Conservation (phyloP, 2,888 invertebrate genomes). For the Pachycephus smyrnensis region DNA sequence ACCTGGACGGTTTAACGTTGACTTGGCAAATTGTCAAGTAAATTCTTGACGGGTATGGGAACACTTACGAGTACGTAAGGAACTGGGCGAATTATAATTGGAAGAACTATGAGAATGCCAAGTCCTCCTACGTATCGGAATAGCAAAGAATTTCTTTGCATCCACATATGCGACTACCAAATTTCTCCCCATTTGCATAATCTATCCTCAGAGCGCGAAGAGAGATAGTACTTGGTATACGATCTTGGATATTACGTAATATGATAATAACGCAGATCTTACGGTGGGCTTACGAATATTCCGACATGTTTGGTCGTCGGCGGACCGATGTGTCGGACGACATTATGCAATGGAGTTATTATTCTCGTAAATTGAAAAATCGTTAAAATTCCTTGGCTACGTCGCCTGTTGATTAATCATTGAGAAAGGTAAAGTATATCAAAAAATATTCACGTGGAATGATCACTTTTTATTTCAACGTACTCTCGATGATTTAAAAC, state of each 20-base stretch:
- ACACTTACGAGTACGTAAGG: background rate
- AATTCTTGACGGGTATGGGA: background rate
- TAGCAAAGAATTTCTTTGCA: slow-evolving; percentile 24
- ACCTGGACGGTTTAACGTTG: background rate
- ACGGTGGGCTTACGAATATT: slow-evolving; percentile 5
- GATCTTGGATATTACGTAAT: slow-evolving; percentile 15
- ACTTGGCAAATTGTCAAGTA: background rate
- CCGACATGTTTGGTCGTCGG: background rate
- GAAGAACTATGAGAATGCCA: background rate
- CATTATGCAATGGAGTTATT: background rate
- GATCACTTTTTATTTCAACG: background rate
- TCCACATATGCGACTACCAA: slow-evolving; percentile 16
- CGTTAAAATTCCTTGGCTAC: background rate
- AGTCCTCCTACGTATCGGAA: background rate
- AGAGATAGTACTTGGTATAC: slow-evolving; percentile 14
- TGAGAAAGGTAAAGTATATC: too few relatives aligned
- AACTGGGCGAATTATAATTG: background rate
- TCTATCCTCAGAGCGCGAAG: slow-evolving; percentile 23
- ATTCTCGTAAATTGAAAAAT: background rate
- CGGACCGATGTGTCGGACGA: background rate
- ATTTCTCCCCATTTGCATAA: slow-evolving; percentile 38
- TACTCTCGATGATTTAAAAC: background rate
- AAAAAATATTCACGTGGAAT: background rate
- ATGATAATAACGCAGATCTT: slow-evolving; percentile 24
- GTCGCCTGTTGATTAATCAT: too few relatives aligned